Evolutionary conservation across 2,113 vertebrate species (phyloP), one percentile per base, ranked within the genome.

Genomic region (Sprattus sprattus): DNA sequence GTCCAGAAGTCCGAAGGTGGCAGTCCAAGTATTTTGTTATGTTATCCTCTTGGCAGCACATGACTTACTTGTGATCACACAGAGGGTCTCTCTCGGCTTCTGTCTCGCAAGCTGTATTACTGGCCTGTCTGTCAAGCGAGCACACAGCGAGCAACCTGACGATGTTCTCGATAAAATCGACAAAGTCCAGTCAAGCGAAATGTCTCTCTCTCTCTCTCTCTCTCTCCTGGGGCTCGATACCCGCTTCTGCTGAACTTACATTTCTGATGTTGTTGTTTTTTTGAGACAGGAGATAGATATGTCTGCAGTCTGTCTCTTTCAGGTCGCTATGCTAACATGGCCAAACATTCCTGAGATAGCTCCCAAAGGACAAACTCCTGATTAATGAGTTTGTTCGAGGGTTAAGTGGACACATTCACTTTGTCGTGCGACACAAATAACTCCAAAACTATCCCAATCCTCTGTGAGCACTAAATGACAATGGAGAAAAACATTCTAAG

Each of bases 311-410:
- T 28, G n/a, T 71, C 86, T 86, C 89, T 91, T 90, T 92, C 84
- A 91, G 84, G 91, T 90, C 82, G 49, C 64, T 87, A 57, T 32
- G 80, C 64, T 88, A 84, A 90, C 89, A 89, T 88, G 89, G 84
- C 52, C 90, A 86, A 90, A 89, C 93, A 94, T 93, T 93, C 90
- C 89, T 91, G 0, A 4, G 85, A 94, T 93, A 89, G 83, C 87
- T 92, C 84, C n/a, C 47, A 81, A 54, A 85, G 86, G 90, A 89
- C 89, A 92, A 89, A 44, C 83, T 87, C 85, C 81, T 92, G 89
- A 92, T 91, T 83, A 90, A 92, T 91, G 91, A 90, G 91, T 91
- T 92, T 91, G 89, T 87, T 82, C 85, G 84, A 89, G 85, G 82
- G 86, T 87, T 89, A 84, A 10, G 20, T 64, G 22, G 45, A 84